Evolutionary conservation across 2,888 invertebrate genomes (phyloP), one percentile per base, ranked within the genome.

Genomic region (Cryptocephalus primarius): DNA sequence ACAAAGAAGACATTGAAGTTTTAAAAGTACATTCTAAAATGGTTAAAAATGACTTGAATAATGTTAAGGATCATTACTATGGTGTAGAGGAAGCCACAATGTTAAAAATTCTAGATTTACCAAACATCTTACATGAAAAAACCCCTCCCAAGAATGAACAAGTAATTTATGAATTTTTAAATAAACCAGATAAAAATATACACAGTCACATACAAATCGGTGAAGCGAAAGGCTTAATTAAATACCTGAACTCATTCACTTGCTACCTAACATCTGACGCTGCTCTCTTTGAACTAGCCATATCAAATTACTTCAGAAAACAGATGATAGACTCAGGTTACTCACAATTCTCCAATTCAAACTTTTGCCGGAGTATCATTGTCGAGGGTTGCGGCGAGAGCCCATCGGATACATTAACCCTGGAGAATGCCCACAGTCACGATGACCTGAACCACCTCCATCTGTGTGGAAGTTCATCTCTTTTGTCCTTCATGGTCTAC

Each of bases 351-450:
- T 79, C 83, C 1, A 88, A 87, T 65, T 76, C 88, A 1, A 88
- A 90, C 69, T 88, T 90, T 70, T 76, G 79, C 6, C 79, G 84
- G 46, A 85, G 84, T 61, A 69, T 85, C 1, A 71, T 90, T 4
- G 71, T 87, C 8, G 88, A 91, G 71, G 88, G 85, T 42, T 78
- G 82, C 58, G 83, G 83, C 2, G 61, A 70, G 33, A 72, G 80
- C 59, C 77, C 79, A 39, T 72, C 75, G 2, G 71, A 80, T 9
- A 84, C 83, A 55, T 76, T 82, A 44, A 61, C 85, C 34, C 71
- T 78, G 53, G 73, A 78, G 49, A 73, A 76, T 40, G 76, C 75
- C 9, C 71, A 76, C 40, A 68, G 72, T 1, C 71, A 71, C 40
- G 46, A 63, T 44, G 68, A 75, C 38, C 66, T 79, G 8, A 83